Percentiles rank a stretch among this genome's conserved stretches.
Conservation (phyloP, 2,113 vertebrate species). For the Australoheros scitulus region DNA sequence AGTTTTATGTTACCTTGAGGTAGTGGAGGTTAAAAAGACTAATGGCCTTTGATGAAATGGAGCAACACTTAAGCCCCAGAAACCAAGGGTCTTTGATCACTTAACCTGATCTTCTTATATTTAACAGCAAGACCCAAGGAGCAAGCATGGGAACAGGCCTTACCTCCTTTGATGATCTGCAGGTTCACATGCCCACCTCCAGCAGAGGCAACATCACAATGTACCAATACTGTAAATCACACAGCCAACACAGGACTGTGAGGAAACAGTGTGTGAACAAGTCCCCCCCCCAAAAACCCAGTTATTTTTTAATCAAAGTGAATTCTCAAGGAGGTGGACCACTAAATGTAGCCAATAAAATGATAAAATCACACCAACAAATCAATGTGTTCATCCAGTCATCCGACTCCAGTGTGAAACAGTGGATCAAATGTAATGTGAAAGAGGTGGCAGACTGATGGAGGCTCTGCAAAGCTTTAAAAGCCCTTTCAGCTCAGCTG, state of each 20-base stretch:
- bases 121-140: slow-evolving; percentile 61
- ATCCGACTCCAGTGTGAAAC: not conserved
- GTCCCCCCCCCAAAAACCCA: not conserved
- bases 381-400: not conserved
- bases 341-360: not conserved
- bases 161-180: slow-evolving; percentile 64
- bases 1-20: slow-evolving; percentile 69
- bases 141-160: slow-evolving; percentile 57
- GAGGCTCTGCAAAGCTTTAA: too few relatives aligned
- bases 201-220: slow-evolving; percentile 26
- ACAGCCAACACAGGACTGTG: slow-evolving; percentile 6
- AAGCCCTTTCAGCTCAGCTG: too few relatives aligned
- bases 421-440: not conserved
- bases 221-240: slow-evolving; percentile 34
- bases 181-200: slow-evolving; percentile 42
- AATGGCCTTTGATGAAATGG: slow-evolving; percentile 73
- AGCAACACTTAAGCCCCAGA: slow-evolving; percentile 65
- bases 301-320: not conserved
- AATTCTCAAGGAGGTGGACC: not conserved
- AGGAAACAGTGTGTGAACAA: not conserved
- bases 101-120: slow-evolving; percentile 76
- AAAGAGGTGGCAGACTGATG: not conserved
- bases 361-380: not conserved
- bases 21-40: slow-evolving; percentile 63
- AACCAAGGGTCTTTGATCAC: slow-evolving; percentile 71